Base-by-base conservation (phyloP, 2,797 vertebrate genomes). In the Argya squamiceps region DNA sequence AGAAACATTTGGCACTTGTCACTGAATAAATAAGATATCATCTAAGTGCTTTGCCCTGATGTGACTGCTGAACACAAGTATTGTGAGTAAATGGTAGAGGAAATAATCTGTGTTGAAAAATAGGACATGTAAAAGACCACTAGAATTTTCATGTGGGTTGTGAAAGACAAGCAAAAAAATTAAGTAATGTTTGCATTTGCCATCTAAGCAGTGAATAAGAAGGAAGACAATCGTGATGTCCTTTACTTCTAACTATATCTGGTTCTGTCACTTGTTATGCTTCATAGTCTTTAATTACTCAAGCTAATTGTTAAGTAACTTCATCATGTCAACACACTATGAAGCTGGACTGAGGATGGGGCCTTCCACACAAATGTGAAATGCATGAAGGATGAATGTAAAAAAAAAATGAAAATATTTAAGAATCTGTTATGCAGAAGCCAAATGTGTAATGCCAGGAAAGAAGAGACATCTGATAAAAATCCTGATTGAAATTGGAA, bases 221-320 rank as follows among this genome's bases (percentile, higher is more conserved):
- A 90, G 26, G 11, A 74, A 59, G 75, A 68, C 34, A 46, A 62
- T 50, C 3, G 2, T 37, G 49, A 59, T n/a, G n/a, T 65, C 50
- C 67, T 44, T 65, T 60, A 58, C 62, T 89, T 95, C 34, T 63
- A 60, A 63, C 23, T 58, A 0, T 56, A 37, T 65, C 43, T 91
- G n/a, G 7, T 84, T 78, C 43, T 84, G 19, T 64, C 49, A 53
- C 15, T 81, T 93, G 26, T 46, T 87, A 65, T 69, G 67, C 36
- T 92, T 92, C 20, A 4, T 34, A 50, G n/a, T 58, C 91, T 92
- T 94, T 73, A 74, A 87, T 84, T 91, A 89, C 53, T 86, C 39
- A 39, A 78, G 15, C 9, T 75, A 80, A 80, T 88, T 80, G 43
- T 88, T 77, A 58, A 90, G 47, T 64, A 87, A 65, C 27, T 82